A percentile compares a stretch with the other conserved stretches of the same genome.
Conservation (phyloP, 2,797 vertebrate genomes). For the Ctenosaura bakeri region DNA sequence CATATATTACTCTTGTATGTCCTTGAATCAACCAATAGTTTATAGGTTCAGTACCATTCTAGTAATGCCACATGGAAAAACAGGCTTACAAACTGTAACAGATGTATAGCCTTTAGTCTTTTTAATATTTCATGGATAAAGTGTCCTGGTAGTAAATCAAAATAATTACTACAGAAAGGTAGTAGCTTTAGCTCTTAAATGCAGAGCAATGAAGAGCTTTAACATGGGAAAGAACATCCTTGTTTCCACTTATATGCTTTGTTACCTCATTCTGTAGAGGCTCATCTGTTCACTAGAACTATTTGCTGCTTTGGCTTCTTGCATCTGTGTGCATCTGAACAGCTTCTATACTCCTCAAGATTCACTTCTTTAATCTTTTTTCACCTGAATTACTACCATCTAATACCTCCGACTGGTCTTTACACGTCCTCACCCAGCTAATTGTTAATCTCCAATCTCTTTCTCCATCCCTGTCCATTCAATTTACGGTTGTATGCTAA, state of each 20-base stretch:
- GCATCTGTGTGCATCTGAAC: not conserved
- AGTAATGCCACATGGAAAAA: not conserved
- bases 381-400: not conserved
- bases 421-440: not conserved
- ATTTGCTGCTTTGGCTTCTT: too few relatives aligned
- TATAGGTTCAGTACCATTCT: constrained; percentile 35
- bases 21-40: not conserved
- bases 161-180: constrained; percentile 17
- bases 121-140: constrained; percentile 58
- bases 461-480: not conserved
- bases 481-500: not conserved
- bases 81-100: not conserved
- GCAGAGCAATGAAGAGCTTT: not conserved
- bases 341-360: not conserved
- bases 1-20: not conserved
- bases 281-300: not conserved
- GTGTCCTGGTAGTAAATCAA: constrained; percentile 54
- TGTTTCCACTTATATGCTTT: not conserved
- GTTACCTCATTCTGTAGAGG: not conserved
- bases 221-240: not conserved
- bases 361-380: not conserved
- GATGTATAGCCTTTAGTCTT: constrained; percentile 50
- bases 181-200: too few relatives aligned
- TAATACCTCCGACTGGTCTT: not conserved
- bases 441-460: not conserved